Base-by-base conservation (phyloP, 2,797 vertebrate genomes). In the Gadopsis bispinosus region DNA sequence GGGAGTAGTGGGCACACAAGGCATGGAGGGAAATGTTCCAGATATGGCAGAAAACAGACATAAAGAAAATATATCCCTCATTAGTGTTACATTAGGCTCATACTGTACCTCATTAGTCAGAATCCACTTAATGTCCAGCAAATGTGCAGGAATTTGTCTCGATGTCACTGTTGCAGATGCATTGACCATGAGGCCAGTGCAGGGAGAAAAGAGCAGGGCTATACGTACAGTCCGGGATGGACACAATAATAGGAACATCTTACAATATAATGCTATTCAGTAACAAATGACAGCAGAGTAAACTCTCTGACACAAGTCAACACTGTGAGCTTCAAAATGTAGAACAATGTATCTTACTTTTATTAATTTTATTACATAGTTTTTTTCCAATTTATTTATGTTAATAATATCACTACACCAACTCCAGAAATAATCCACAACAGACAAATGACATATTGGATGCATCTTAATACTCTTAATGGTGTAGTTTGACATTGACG, bases 101-200 rank as follows among this genome's bases (percentile, higher is more conserved):
- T 31, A 43, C 73, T 72, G 22, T 65, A 63, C 31, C 48, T 58
- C 66, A 80, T 85, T 80, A 67, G 56, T 75, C 69, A 56, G 53
- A 74, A 81, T 83, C 55, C 61, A 16, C 22, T 59, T 78, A 47
- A 86, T 61, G 58, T 65, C 22, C 54, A 58, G 43, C 50, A 71
- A 47, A 75, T 75, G 51, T 73, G 31, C 43, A 60, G n/a, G 29
- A 26, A 70, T 75, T 22, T 56, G 43, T 72, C 69, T 64, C 19
- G 47, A 83, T 82, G 60, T 53, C 45, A 29, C 13, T 51, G 45
- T 56, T 47, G 66, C 75, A 61, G 76, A n/a, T 45, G 8, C 22
- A 39, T 35, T 65, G 59, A 60, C 51, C 47, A 20, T 33, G 0
- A 61, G 3, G 53, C 19, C 22, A 39, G 2, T 35, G 58, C 35